Percentiles rank a stretch among this genome's conserved stretches.
Evolutionary conservation across 2,888 invertebrate species (phyloP).

Genomic region (Cataglyphis albicans): DNA sequence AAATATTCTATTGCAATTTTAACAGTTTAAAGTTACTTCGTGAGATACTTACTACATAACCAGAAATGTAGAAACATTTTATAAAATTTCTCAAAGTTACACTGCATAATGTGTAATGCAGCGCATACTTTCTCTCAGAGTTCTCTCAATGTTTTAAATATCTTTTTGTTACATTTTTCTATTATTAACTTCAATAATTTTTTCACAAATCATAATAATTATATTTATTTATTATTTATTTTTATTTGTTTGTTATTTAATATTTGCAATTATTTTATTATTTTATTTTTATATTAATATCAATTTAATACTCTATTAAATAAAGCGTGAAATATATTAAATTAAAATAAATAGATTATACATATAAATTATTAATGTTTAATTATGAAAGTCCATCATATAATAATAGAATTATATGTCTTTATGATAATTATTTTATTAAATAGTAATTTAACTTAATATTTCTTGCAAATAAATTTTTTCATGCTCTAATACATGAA

Average conservation of each 20-base stretch:
- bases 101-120: neutral
- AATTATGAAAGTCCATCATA: neutral
- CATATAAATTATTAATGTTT: neutral
- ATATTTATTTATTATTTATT: neutral
- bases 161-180: neutral
- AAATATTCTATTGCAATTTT: neutral
- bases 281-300: constrained; percentile 5
- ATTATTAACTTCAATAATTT: neutral
- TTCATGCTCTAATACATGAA: neutral
- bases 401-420: neutral
- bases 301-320: neutral
- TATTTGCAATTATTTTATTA: neutral
- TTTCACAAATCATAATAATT: neutral
- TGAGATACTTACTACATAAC: neutral
- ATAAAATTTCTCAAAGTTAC: constrained; percentile 6
- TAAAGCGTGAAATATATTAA: neutral
- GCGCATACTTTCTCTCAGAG: neutral
- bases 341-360: neutral
- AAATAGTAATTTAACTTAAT: neutral
- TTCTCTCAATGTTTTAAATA: constrained; percentile 7
- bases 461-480: neutral
- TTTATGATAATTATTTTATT: neutral
- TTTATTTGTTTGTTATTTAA: neutral
- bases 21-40: neutral
- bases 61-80: neutral